These are phyloP conservation scores for Semicossyphus pulcher DNA, from an alignment of 2,113 vertebrate species.

Conservation along the genomic window DNA sequence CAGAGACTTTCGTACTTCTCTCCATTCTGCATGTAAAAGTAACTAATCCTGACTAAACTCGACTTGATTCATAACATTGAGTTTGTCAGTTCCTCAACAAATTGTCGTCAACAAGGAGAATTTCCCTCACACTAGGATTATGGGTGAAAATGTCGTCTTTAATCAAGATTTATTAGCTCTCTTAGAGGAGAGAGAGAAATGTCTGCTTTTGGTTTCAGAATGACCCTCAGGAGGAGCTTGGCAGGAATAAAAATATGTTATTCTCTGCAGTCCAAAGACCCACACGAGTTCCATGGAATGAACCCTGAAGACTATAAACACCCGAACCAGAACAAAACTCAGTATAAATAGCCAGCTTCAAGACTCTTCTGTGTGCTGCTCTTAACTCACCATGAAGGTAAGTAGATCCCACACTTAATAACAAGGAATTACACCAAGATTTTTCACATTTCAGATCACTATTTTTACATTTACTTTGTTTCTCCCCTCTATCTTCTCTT, in stretches of 20 bases:
- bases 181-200: not conserved
- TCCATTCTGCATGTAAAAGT: no score
- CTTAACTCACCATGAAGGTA: constrained; percentile 71
- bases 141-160: no score
- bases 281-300: not conserved
- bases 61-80: no score
- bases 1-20: no score
- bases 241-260: constrained; percentile 5
- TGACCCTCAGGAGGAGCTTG: constrained; percentile 5
- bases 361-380: constrained; percentile 7
- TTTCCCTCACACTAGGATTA: no score
- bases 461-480: constrained; percentile 9
- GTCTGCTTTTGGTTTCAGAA: constrained; percentile 23
- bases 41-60: no score
- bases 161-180: no score
- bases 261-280: not conserved
- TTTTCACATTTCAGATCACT: no score
- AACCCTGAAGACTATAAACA: not conserved
- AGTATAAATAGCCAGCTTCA: not conserved
- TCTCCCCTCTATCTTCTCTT: not conserved
- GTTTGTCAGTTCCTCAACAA: no score
- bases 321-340: not conserved
- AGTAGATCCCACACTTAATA: constrained; percentile 22
- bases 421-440: not conserved
- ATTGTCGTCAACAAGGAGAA: no score